Base-by-base conservation (phyloP, 2,888 invertebrate species). In the Microctonus aethiopoides region DNA sequence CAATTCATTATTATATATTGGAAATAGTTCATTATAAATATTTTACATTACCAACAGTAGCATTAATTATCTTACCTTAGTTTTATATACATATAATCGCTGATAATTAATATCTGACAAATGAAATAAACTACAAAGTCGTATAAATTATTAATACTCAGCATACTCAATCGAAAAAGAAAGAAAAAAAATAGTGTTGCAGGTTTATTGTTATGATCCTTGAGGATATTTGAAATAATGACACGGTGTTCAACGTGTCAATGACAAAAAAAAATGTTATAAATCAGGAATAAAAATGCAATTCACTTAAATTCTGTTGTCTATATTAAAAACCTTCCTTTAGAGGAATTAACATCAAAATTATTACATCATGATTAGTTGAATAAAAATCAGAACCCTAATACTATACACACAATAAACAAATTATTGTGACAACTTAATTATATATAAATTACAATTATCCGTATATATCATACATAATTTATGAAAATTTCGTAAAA, bases 211-310 rank as follows among this genome's bases (percentile, higher is more conserved):
- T 16, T 46, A 46, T 20, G 16, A 46, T 46, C 46, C 46, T 16
- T n/a, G 16, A 46, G 16, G 16, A 46, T 46, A n/a, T 46, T 46
- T 46, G 46, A 20, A 16, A 46, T 46, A 46, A 20, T 80, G 76
- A 78, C 76, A 79, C 76, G 79, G 79, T 80, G 79, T 81, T 81
- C 79, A 79, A 80, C 80, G 79, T 81, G 80, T 78, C 76, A 76
- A 78, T 68, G 73, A 74, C 74, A 75, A 78, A 79, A 75, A 46
- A 46, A n/a, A n/a, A 79, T 77, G 67, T 67, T 60, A 59, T 59
- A 29, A 46, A 77, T 75, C 70, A 74, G 76, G 76, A 80, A 78
- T 78, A 77, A 76, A 77, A 72, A 13, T 65, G 52, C 54, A 65
- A 65, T 65, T 56, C 39, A 32, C 64, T 26, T 39, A 65, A 36